phyloP scores from a whole-genome alignment of 2,113 vertebrate genomes.

The Tautogolabrus adspersus region DNA sequence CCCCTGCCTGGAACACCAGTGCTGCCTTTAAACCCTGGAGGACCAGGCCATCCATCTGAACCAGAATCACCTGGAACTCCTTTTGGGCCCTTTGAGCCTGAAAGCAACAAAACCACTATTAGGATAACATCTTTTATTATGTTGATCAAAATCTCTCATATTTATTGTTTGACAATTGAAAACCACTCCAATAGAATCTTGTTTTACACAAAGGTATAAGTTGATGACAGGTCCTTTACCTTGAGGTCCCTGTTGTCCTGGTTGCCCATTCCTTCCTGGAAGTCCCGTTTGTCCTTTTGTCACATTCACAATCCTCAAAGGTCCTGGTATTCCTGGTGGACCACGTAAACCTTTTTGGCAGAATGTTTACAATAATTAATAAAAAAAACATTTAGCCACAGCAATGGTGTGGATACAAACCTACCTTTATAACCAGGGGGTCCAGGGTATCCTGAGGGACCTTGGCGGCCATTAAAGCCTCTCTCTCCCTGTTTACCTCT shows the following conservation, averaged over 20 bases:
- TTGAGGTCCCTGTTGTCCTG: conserved; percentile 44
- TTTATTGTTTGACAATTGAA: neutral
- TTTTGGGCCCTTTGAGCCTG: conserved; percentile 53
- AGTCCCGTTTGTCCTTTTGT: conserved; percentile 50
- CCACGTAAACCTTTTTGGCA: conserved; percentile 30
- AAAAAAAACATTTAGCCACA: neutral
- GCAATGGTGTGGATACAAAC: neutral
- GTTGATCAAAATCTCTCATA: neutral
- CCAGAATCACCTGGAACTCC: conserved; percentile 63
- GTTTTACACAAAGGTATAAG: too few relatives aligned
- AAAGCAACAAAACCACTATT: neutral
- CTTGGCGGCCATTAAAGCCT: conserved; percentile 49
- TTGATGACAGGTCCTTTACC: conserved; percentile 39
- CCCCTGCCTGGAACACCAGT: conserved; percentile 44
- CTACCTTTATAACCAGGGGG: conserved; percentile 61
- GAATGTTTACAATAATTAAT: too few relatives aligned
- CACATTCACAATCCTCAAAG: accelerated
- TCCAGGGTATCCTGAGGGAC: conserved; percentile 53
- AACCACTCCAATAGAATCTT: neutral
- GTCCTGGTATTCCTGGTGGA: conserved; percentile 46
- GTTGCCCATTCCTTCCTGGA: conserved; percentile 26
- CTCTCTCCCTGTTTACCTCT: conserved; percentile 60
- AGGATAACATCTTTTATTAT: neutral
- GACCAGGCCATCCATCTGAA: conserved; percentile 47
- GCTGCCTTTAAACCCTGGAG: conserved; percentile 50